Evolutionary conservation across 2,113 vertebrate genomes (phyloP).

Genomic region (Limanda limanda): DNA sequence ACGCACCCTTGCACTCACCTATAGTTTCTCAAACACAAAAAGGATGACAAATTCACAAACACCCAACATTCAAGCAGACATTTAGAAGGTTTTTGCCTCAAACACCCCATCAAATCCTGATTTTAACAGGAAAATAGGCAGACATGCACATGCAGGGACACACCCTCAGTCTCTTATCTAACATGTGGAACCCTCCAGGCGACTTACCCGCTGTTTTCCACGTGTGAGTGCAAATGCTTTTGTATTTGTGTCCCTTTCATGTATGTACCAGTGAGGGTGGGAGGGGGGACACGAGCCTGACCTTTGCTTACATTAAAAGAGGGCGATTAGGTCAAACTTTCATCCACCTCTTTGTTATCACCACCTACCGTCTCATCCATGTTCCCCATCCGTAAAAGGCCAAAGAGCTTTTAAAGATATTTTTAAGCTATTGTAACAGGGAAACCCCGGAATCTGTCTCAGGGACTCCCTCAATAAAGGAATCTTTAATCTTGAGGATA

Average conservation of each 20-base stretch:
- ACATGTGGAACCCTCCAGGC: too few species aligned
- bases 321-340: slow-evolving; percentile 49
- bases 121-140: too few species aligned
- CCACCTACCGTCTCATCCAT: slow-evolving; percentile 13
- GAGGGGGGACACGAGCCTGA: slow-evolving; percentile 36
- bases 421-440: background rate
- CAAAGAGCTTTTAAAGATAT: background rate
- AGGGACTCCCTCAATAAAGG: background rate
- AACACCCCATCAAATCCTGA: too few species aligned
- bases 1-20: too few species aligned
- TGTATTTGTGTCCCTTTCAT: slow-evolving; percentile 50
- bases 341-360: slow-evolving; percentile 47
- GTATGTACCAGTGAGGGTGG: slow-evolving; percentile 14
- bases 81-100: too few species aligned
- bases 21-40: too few species aligned
- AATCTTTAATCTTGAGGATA: too few species aligned
- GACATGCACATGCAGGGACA: too few species aligned
- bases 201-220: slow-evolving; percentile 16
- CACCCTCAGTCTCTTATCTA: too few species aligned
- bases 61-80: too few species aligned
- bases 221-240: background rate
- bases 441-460: slow-evolving; percentile 2
- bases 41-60: too few species aligned
- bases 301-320: slow-evolving; percentile 71
- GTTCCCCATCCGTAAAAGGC: slow-evolving; percentile 9